Evolutionary conservation across 2,113 vertebrate species (phyloP).

Genomic region (Cyrtonyx montezumae): DNA sequence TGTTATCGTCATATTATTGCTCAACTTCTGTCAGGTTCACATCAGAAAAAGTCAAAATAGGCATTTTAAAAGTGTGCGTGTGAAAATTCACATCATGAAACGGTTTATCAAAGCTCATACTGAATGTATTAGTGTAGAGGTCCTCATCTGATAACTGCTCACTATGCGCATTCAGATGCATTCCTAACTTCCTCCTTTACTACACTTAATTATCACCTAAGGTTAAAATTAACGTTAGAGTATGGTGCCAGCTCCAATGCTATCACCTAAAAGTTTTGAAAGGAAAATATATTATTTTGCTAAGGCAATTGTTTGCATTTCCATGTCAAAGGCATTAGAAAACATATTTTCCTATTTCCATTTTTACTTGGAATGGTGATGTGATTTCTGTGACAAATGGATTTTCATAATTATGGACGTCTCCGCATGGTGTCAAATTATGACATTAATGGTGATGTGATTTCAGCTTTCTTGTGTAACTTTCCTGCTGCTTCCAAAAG

Average conservation of each 20-base stretch:
- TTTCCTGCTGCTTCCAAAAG: conserved; percentile 15
- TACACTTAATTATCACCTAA: background rate
- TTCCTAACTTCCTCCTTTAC: background rate
- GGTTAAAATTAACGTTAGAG: background rate
- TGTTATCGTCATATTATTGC: background rate
- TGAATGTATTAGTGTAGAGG: background rate
- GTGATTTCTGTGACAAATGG: background rate
- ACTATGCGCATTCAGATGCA: background rate
- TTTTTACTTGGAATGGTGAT: conserved; percentile 46
- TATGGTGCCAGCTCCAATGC: background rate
- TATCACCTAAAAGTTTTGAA: background rate
- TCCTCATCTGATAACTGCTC: background rate
- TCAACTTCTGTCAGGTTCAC: background rate
- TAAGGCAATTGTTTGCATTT: background rate
- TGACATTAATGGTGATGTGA: background rate
- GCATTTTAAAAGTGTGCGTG: background rate
- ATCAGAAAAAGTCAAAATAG: background rate
- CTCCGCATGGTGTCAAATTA: background rate
- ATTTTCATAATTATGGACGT: background rate
- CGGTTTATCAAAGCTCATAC: background rate
- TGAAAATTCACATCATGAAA: background rate
- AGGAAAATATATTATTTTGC: background rate
- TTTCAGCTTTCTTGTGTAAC: conserved; percentile 6
- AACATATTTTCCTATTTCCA: background rate
- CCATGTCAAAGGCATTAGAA: background rate